Evolutionary conservation across 1,140 invertebrate species (phyloP).

Genomic region (Sycophila sp.): DNA sequence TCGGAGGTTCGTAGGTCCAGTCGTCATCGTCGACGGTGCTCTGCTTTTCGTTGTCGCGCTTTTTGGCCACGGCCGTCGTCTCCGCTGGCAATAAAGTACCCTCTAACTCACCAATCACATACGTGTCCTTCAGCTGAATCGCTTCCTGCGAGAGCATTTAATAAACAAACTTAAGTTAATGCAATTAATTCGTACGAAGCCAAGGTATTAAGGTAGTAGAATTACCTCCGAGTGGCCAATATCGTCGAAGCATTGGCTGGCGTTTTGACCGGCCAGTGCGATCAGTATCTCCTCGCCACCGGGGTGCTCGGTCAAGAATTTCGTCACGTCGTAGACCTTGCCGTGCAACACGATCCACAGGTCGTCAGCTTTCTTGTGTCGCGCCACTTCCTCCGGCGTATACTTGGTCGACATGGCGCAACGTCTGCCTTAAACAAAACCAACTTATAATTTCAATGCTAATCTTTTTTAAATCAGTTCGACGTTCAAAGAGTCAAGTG

Average conservation of each 20-base stretch:
- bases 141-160: conserved; percentile 71
- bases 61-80: not conserved
- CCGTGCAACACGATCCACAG: conserved; percentile 69
- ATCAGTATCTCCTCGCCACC: conserved; percentile 87
- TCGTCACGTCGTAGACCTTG: conserved; percentile 69
- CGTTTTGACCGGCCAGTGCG: conserved; percentile 78
- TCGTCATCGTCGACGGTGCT: conserved; percentile 48
- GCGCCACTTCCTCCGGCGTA: conserved; percentile 59
- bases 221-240: conserved; percentile 76
- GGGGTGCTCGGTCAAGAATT: conserved; percentile 76
- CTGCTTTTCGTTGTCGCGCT: not conserved
- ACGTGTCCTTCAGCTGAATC: conserved; percentile 74
- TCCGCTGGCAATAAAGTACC: conserved; percentile 48
- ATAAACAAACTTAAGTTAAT: too few relatives aligned
- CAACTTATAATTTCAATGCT: too few relatives aligned
- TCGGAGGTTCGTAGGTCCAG: conserved; percentile 48
- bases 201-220: too few relatives aligned
- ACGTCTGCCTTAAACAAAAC: too few relatives aligned
- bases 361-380: conserved; percentile 57
- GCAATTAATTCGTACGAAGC: too few relatives aligned
- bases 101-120: conserved; percentile 76
- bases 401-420: conserved; percentile 62
- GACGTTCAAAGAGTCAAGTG: too few relatives aligned
- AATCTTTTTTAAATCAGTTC: too few relatives aligned
- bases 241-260: conserved; percentile 81